phyloP scores from a whole-genome alignment of 2,113 vertebrate species.

The Tor tambroides region DNA sequence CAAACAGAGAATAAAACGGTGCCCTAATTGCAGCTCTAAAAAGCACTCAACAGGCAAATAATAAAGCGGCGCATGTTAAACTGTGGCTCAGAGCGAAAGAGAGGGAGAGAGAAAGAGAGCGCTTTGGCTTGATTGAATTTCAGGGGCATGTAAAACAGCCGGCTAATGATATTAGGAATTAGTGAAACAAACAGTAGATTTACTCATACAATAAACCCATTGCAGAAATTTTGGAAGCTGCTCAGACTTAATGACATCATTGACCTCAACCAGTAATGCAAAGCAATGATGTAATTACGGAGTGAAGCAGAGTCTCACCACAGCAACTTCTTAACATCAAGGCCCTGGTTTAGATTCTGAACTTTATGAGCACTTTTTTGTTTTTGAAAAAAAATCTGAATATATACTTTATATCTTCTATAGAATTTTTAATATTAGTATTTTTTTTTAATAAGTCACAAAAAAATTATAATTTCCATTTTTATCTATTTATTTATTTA shows the following conservation, averaged over 20 bases:
- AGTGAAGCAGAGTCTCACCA: slow-evolving; percentile 4
- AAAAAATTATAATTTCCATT: too few species aligned
- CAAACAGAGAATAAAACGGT: slow-evolving; percentile 64
- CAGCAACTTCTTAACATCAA: background rate
- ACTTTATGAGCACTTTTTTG: background rate
- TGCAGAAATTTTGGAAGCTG: slow-evolving; percentile 63
- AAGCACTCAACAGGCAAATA: slow-evolving; percentile 47
- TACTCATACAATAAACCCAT: slow-evolving; percentile 64
- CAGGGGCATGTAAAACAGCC: slow-evolving; percentile 68
- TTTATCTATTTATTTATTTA: too few species aligned
- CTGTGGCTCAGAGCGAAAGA: background rate
- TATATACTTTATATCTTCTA: too few species aligned
- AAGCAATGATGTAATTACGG: slow-evolving; percentile 40
- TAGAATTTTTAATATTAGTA: too few species aligned
- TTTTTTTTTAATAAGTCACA: too few species aligned
- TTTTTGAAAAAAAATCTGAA: too few species aligned
- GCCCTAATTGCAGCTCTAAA: slow-evolving; percentile 66
- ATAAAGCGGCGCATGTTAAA: slow-evolving; percentile 50
- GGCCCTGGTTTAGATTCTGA: background rate
- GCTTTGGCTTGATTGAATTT: slow-evolving; percentile 68
- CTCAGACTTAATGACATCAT: slow-evolving; percentile 27
- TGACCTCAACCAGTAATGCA: slow-evolving; percentile 29
- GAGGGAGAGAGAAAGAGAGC: slow-evolving; percentile 43
- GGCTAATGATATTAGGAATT: slow-evolving; percentile 63
- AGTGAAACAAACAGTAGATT: slow-evolving; percentile 73